Percentiles rank a stretch among this genome's conserved stretches.
Conservation (phyloP, 37 sponge, comb jelly and placozoan genomes). For the Theonella swinhoei region DNA sequence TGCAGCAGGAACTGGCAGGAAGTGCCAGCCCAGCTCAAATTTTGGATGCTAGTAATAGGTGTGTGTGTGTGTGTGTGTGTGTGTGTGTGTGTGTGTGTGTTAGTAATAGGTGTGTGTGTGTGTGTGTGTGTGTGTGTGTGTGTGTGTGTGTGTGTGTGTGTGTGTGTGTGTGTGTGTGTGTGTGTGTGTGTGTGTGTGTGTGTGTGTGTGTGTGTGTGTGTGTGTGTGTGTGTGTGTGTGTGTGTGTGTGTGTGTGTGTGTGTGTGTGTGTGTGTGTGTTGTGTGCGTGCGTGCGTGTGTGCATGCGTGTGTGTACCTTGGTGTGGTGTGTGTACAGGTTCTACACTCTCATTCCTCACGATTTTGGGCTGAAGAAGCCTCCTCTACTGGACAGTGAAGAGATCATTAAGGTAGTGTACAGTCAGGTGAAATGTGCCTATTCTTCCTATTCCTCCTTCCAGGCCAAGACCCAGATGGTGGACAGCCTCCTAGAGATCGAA, state of each 20-base stretch:
- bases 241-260: not conserved
- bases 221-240: not conserved
- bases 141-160: not conserved
- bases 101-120: slow-evolving; percentile 52
- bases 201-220: not conserved
- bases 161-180: not conserved
- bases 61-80: not conserved
- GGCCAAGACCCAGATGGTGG: slow-evolving; percentile 93
- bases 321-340: slow-evolving; percentile 38
- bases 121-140: too few species aligned
- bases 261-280: not conserved
- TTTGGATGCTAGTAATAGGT: slow-evolving; percentile 84
- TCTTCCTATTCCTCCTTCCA: too few species aligned
- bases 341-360: slow-evolving; percentile 99
- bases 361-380: slow-evolving; percentile 94
- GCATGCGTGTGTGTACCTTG: not conserved
- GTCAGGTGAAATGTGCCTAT: too few species aligned
- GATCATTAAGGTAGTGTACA: slow-evolving; percentile 73
- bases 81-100: too few species aligned
- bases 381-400: slow-evolving; percentile 84
- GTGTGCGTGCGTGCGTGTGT: not conserved
- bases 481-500: slow-evolving; percentile 94
- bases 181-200: not conserved
- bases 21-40: slow-evolving; percentile 60
- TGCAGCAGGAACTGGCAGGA: slow-evolving; percentile 60